phyloP scores from a whole-genome alignment of 1,140 invertebrate genomes.

The Acyrthosiphon pisum region DNA sequence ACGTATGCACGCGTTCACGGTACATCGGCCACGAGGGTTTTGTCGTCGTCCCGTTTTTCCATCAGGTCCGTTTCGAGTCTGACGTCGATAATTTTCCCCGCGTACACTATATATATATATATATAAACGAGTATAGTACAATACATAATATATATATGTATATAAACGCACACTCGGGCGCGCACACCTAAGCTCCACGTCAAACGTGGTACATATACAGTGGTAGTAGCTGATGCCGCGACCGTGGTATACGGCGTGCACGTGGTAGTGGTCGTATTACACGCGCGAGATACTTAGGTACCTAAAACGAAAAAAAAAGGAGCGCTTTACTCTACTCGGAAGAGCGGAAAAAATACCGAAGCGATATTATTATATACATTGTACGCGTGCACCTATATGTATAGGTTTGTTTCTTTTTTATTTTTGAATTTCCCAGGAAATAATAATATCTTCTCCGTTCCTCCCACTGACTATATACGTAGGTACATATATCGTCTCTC shows the following conservation, averaged over 20 bases:
- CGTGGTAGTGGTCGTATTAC: background rate
- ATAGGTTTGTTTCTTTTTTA: background rate
- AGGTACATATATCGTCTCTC: background rate
- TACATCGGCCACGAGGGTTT: slow-evolving; percentile 34
- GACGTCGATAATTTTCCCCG: background rate
- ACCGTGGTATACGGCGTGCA: background rate
- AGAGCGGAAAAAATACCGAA: background rate
- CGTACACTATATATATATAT: background rate
- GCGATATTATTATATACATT: background rate
- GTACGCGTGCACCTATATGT: background rate
- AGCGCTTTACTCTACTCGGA: background rate
- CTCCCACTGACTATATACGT: background rate
- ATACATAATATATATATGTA: background rate
- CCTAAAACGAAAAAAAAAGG: background rate
- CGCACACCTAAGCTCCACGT: background rate
- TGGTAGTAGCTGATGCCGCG: too few species aligned
- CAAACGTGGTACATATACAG: background rate
- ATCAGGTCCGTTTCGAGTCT: slow-evolving; percentile 34
- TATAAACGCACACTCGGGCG: too few species aligned
- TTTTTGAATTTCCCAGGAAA: background rate
- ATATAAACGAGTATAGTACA: too few species aligned
- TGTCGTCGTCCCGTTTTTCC: background rate
- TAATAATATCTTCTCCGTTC: background rate
- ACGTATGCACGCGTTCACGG: slow-evolving; percentile 38
- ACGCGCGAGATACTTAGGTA: background rate